Conservation (phyloP, 2,797 vertebrate species). For the Coilia nasus region DNA sequence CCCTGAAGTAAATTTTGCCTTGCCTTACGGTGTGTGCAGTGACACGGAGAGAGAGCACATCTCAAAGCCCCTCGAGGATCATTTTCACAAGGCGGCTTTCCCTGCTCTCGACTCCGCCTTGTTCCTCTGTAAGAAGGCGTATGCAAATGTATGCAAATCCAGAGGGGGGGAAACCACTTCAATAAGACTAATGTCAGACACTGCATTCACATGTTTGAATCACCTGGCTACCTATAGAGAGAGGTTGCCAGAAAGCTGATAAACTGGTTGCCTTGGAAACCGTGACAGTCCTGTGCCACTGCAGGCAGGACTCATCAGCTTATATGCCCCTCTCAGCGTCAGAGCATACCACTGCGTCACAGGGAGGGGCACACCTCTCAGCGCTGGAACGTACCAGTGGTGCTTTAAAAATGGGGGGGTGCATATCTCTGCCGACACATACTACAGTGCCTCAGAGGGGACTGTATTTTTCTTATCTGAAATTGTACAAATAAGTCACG, state of each 20-base stretch:
- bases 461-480: not conserved
- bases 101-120: not conserved
- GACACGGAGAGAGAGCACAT: not conserved
- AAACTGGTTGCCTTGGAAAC: conserved; percentile 54
- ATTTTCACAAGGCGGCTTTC: not conserved
- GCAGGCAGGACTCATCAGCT: conserved; percentile 34
- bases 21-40: not conserved
- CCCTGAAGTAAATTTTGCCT: not conserved
- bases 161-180: conserved; percentile 11
- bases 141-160: conserved; percentile 29
- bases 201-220: conserved; percentile 36
- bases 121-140: not conserved
- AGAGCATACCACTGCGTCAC: conserved; percentile 35
- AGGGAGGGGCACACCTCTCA: not conserved
- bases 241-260: conserved; percentile 36
- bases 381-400: not conserved
- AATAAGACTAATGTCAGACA: conserved; percentile 22
- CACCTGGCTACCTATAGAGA: conserved; percentile 31
- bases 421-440: not conserved
- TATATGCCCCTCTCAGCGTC: conserved; percentile 27
- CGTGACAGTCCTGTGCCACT: conserved; percentile 33
- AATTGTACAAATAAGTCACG: not conserved
- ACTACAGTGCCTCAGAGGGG: not conserved
- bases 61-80: not conserved
- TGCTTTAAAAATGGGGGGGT: not conserved